Evolutionary conservation across 2,113 vertebrate genomes (phyloP), one percentile per base, ranked within the genome.

Genomic region (Sorex araneus): DNA sequence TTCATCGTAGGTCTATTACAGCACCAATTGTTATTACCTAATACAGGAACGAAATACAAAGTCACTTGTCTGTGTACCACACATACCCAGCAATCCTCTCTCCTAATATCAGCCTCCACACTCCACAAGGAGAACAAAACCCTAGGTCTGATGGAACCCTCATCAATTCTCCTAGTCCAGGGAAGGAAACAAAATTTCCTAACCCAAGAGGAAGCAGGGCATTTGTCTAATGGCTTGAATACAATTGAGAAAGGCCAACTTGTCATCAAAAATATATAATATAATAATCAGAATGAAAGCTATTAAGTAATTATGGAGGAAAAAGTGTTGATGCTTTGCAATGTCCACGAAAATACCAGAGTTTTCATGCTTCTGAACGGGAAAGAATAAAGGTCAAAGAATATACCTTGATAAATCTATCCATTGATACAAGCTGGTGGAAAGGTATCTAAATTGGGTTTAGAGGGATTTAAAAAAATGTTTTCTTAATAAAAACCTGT

Each of bases 11-110:
- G 9, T 60, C 21, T 71, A 4, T 71, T 47, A 40, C 1, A 88
- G 11, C 7, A 89, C 16, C 13, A 34, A 76, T 2, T 45, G 9
- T 60, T 74, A 78, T 5, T 66, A 8, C 13, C 47, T 78, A 82
- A 32, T 67, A 85, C 0, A 83, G n/a, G 78, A 83, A 82, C 32
- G 2, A 66, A 82, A 77, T 30, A 36, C 69, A 8, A 8, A 82
- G 74, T 34, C 50, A 78, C 60, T 67, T 78, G 77, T 86, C 9
- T 30, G 8, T 57, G 8, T 77, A 89, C 3, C 32, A 89, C 15
- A 78, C 83, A n/a, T n/a, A 89, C 34, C 15, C 70, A 60, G n/a
- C 87, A 82, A 89, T 67, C 21, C n/a, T 80, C 34, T 87, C 27
- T 47, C 64, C 66, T 57, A 90, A 87, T 27, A 57, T 47, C 71